Conservation (phyloP, 2,888 invertebrate species). For the Shargacucullia verbasci region DNA sequence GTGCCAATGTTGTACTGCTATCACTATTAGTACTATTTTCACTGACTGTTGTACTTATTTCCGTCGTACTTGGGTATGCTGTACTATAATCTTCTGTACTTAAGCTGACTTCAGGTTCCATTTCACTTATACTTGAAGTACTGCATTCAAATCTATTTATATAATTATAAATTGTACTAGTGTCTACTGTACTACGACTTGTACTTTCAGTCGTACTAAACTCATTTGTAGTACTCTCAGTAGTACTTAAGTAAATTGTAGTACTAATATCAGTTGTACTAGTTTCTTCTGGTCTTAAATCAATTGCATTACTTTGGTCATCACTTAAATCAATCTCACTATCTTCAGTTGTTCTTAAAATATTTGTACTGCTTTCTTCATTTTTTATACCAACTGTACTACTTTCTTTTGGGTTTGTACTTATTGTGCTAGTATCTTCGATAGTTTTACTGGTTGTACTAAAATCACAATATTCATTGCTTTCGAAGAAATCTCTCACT, state of each 20-base stretch:
- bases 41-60: background rate
- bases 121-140: background rate
- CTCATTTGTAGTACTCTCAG: constrained; percentile 3
- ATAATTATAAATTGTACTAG: constrained; percentile 12
- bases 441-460: constrained; percentile 7
- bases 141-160: background rate
- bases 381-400: constrained; percentile 7
- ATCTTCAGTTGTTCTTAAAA: background rate
- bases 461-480: constrained; percentile 10
- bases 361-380: constrained; percentile 2
- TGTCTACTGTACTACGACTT: constrained; percentile 9
- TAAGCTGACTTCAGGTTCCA: background rate
- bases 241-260: background rate
- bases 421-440: constrained; percentile 3
- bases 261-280: constrained; percentile 2
- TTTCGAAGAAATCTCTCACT: constrained; percentile 8
- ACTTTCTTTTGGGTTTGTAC: background rate
- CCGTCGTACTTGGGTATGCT: background rate
- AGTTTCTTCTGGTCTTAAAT: constrained; percentile 4
- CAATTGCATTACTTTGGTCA: constrained; percentile 5
- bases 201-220: constrained; percentile 7
- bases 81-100: constrained; percentile 18
- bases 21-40: constrained; percentile 11
- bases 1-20: constrained; percentile 37
- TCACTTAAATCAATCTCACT: background rate